Evolutionary conservation across 2,797 vertebrate genomes (phyloP).

Genomic region (Channa striata): DNA sequence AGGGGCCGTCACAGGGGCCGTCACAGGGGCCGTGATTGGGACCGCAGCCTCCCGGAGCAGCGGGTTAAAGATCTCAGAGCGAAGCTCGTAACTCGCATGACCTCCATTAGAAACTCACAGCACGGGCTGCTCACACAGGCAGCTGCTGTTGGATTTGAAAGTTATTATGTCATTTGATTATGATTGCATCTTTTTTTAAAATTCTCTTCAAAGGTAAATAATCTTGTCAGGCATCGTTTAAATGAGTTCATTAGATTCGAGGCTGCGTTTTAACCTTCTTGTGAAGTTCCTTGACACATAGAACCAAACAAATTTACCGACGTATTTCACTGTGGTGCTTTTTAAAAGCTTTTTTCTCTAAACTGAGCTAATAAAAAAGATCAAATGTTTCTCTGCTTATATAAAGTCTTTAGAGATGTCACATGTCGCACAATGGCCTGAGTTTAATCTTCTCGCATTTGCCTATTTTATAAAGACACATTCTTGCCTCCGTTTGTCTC

Average conservation of each 20-base stretch:
- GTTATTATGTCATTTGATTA: neutral
- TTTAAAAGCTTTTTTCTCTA: too few species aligned
- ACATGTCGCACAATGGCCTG: neutral
- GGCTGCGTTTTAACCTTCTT: conserved; percentile 9
- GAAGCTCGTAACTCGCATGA: conserved; percentile 17
- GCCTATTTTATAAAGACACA: neutral
- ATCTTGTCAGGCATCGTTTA: neutral
- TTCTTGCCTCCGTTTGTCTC: neutral
- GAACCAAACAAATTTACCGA: neutral
- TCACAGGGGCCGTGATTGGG: conserved; percentile 36
- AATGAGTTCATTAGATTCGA: conserved; percentile 17
- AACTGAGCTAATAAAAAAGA: neutral
- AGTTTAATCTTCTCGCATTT: neutral
- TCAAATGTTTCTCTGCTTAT: neutral
- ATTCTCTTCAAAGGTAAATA: conserved; percentile 17
- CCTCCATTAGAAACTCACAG: conserved; percentile 5
- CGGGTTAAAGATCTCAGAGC: conserved; percentile 35
- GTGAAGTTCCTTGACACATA: neutral
- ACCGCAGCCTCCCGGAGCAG: conserved; percentile 23
- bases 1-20: conserved; percentile 32
- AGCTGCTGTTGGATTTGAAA: neutral
- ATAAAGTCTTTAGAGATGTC: neutral
- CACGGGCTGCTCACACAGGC: neutral
- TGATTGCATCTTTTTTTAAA: conserved; percentile 12
- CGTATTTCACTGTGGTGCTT: neutral